Evolutionary conservation across 2,113 vertebrate species (phyloP), one percentile per base, ranked within the genome.

Genomic region (Elgaria multicarinata): DNA sequence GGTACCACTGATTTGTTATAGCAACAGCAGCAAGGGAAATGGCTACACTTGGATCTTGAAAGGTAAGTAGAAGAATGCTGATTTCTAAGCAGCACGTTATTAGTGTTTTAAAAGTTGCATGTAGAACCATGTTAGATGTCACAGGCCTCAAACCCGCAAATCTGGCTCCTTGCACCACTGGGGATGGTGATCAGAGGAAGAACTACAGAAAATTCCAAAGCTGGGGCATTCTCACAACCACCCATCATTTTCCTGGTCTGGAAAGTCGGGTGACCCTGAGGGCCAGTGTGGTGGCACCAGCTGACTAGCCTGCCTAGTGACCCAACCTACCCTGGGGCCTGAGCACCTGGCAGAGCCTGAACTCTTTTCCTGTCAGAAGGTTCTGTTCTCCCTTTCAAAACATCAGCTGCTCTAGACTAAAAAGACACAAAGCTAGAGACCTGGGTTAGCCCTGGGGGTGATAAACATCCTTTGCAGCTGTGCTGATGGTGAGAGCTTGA

Each of bases 51-150:
- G 90, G 83, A 79, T 72, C 88, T 92, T 95, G 93, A 93, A 92
- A 94, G 94, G 89, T 90, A 90, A 0, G 26, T 75, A 93, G 93
- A 94, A 88, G 91, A 91, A 92, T 94, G 88, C 94, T 89, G 76
- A 82, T 93, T 88, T 95, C 93, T 66, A 83, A 92, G 86, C 72
- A 66, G 87, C 39, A 82, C 22, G 50, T 88, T 93, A 94, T 93
- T 93, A 93, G 91, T 83, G 91, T 92, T 92, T 64, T 9, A 42
- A 92, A 93, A 94, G 18, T 93, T 92, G 95, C 10, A 85, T 16
- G 22, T 24, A n/a, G 69, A 55, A 31, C 55, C 14, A 1, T 86
- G 22, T 55, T 36, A 74, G 9, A 39, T 67, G 62, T 20, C 28
- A 62, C 18, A 55, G 33, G 69, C 6, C 36, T 50, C 20, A 89